phyloP scores from a whole-genome alignment of 2,797 vertebrate genomes.

The Cottoperca gobio region DNA sequence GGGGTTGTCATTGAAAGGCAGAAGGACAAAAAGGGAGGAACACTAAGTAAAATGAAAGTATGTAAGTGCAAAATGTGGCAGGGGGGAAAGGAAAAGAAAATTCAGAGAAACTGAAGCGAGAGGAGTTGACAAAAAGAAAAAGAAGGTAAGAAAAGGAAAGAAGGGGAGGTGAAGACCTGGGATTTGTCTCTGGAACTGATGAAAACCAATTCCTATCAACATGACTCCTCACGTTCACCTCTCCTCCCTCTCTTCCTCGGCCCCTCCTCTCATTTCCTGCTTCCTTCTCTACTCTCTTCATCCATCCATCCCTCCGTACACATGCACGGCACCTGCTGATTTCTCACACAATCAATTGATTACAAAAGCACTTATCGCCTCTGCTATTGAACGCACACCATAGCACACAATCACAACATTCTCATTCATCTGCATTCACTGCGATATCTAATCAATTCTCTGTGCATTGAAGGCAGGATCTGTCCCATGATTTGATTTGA shows the following conservation, averaged over 20 bases:
- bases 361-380: slow-evolving; percentile 61
- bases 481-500: not conserved
- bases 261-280: slow-evolving; percentile 40
- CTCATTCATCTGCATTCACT: slow-evolving; percentile 50
- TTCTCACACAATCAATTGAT: slow-evolving; percentile 76
- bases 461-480: not conserved
- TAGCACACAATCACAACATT: slow-evolving; percentile 56
- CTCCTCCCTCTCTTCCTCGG: slow-evolving; percentile 14
- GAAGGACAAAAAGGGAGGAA: not conserved
- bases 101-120: not conserved
- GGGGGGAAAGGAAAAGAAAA: not conserved
- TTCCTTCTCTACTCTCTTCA: slow-evolving; percentile 33
- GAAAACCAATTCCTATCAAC: slow-evolving; percentile 40
- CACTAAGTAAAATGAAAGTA: not conserved
- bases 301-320: slow-evolving; percentile 11
- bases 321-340: slow-evolving; percentile 64
- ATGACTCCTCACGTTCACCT: slow-evolving; percentile 35
- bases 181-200: slow-evolving; percentile 20
- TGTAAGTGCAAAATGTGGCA: not conserved
- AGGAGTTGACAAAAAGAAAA: not conserved
- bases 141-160: not conserved
- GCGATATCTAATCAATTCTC: slow-evolving; percentile 26
- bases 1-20: not conserved
- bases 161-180: not conserved
- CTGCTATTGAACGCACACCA: slow-evolving; percentile 44